These are phyloP conservation scores for Andricus quercusramuli DNA, from an alignment of 2,888 invertebrate species.

Conservation along the genomic window DNA sequence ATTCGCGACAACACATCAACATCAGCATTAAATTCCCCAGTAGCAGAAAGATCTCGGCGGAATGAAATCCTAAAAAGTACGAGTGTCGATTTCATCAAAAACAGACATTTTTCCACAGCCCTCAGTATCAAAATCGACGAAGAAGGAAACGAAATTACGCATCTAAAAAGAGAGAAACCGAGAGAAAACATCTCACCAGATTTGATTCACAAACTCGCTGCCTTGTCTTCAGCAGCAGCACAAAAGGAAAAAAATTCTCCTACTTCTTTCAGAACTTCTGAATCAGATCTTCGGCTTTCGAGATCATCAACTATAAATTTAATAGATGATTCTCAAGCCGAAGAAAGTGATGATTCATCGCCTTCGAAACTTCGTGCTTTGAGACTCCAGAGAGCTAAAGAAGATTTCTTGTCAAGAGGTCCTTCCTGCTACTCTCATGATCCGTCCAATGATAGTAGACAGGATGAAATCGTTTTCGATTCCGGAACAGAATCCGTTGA, in stretches of 20 bases:
- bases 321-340: conserved; percentile 45
- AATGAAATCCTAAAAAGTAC: conserved; percentile 47
- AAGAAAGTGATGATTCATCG: conserved; percentile 61
- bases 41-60: conserved; percentile 56
- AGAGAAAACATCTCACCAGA: conserved; percentile 57
- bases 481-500: conserved; percentile 36
- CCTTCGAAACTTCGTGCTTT: conserved; percentile 79
- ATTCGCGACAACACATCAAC: conserved; percentile 76
- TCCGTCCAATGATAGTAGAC: conserved; percentile 42
- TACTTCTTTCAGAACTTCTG: not conserved
- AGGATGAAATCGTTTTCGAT: conserved; percentile 27
- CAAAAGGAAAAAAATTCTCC: conserved; percentile 31
- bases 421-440: conserved; percentile 59
- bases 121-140: not conserved
- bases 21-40: conserved; percentile 1
- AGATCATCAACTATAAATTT: not conserved
- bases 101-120: conserved; percentile 21
- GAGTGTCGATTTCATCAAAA: conserved; percentile 47
- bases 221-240: conserved; percentile 59
- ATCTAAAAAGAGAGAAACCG: conserved; percentile 8
- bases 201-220: conserved; percentile 62
- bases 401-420: conserved; percentile 83
- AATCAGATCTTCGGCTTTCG: not conserved
- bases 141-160: not conserved
- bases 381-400: conserved; percentile 86